phyloP scores from a whole-genome alignment of 2,888 invertebrate species.

The Platynereis dumerilii region DNA sequence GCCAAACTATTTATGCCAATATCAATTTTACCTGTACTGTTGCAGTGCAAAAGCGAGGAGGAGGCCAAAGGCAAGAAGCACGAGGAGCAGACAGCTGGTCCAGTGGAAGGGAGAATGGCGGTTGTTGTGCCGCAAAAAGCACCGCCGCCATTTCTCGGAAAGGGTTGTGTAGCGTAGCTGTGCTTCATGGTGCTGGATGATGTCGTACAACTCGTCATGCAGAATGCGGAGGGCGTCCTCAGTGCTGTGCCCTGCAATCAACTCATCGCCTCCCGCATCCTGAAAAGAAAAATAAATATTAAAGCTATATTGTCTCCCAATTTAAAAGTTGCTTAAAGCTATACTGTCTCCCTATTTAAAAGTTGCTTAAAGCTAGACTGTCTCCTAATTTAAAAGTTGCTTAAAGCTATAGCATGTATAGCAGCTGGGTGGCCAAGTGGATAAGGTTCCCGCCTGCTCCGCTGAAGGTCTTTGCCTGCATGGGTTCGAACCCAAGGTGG shows the following conservation, averaged over 20 bases:
- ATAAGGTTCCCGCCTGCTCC: no score
- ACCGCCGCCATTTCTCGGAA: background rate
- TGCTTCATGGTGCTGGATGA: conserved; percentile 9
- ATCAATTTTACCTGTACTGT: conserved; percentile 17
- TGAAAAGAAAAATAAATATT: conserved; percentile 1
- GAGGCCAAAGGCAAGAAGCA: background rate
- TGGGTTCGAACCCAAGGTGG: no score
- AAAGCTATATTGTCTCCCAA: no score
- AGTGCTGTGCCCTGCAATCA: conserved; percentile 31
- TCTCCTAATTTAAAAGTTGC: no score
- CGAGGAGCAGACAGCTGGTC: conserved; percentile 19
- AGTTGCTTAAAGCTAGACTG: no score
- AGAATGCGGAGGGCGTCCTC: conserved; percentile 35
- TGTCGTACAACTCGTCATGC: conserved; percentile 28
- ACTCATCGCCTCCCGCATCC: conserved; percentile 8
- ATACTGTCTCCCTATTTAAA: no score
- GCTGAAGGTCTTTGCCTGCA: no score
- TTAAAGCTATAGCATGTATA: background rate
- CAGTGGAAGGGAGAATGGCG: conserved; percentile 22
- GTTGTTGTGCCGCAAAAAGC: conserved; percentile 21
- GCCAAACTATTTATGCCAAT: no score
- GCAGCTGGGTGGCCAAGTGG: no score
- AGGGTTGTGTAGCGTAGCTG: background rate
- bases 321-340: no score
- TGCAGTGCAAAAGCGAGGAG: conserved; percentile 17